Evolutionary conservation across 2,113 vertebrate genomes (phyloP), one percentile per base, ranked within the genome.

Genomic region (Eidolon helvum): DNA sequence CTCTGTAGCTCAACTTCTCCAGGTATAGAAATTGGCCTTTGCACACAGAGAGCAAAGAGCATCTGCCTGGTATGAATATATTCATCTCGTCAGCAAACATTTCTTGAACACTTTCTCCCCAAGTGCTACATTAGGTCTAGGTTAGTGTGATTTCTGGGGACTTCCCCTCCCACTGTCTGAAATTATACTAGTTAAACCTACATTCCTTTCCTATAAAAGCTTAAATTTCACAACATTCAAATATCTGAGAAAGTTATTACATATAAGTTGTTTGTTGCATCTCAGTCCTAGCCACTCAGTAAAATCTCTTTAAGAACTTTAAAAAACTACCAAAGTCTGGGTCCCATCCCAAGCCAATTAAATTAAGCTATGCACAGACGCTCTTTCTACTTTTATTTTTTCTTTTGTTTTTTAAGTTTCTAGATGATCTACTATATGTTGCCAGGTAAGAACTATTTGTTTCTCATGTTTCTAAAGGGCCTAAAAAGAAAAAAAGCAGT

Each of bases 361-460:
- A 30, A 30, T 78, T 75, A 93, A 43, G 83, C 3, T 53, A 53
- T 10, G 28, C 8, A 5, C n/a, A 68, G 30, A 85, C 1, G 38
- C 43, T 66, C 5, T 33, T 53, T 72, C 35, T 45, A 22, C 10
- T 66, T 50, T 40, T 86, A 6, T n/a, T 15, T 48, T 69, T 79
- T 45, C 2, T 74, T 55, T 61, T 75, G 45, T 38, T 92, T 92
- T 45, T 59, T 68, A 63, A 68, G 24, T 86, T 92, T 86, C 57
- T 33, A 92, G 28, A 61, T 80, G 24, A 90, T 38, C 22, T 35
- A 77, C 12, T 11, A 48, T 35, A 5, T 26, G 16, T 69, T 86
- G 3, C 55, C 53, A 82, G 18, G 45, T 57, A 15, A 83, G 43
- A 87, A 50, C 3, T 30, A 53, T 4, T 78, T 35, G 38, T 33